Base-by-base conservation (phyloP, 2,113 vertebrate species). In the Motacilla tschutschensis region DNA sequence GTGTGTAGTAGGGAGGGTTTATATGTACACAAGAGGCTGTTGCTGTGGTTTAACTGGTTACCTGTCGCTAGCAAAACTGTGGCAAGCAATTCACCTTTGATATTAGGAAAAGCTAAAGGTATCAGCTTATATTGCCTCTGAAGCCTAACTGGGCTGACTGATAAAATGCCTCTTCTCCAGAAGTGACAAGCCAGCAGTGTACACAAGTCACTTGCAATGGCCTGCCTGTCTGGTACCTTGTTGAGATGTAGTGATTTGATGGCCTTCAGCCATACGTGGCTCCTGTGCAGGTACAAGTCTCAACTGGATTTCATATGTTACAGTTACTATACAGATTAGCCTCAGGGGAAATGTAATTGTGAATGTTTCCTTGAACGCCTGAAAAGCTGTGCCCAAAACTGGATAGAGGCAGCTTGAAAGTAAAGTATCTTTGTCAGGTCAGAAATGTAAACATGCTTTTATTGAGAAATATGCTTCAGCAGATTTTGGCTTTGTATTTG, bases 351-450 rank as follows among this genome's bases (percentile, higher is more conserved):
- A 12, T 70, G 43, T 35, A 62, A 21, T 22, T 73, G 60, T 66
- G 51, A 38, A 43, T 58, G 43, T 24, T 67, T 67, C 54, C 50
- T 67, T 64, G 28, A 59, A 9, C 48, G 54, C 62, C 29, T 51
- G 40, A 66, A 87, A 65, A 41, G 22, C 44, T 73, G 2, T 74
- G 15, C 28, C 60, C 22, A 66, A 33, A 83, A 57, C 58, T 24
- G 48, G 53, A 47, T 91, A 35, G 55, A 25, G 47, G 65, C 83
- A 78, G 41, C 57, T 89, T 87, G 40, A 66, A 85, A 79, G 35
- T 57, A 9, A 73, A 82, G 28, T 53, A 2, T 48, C 51, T 77
- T 54, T 77, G 55, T 85, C 43, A 48, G 48, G 31, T 74, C 10
- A n/a, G 69, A 71, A 66, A 29, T 25, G 7, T 40, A 46, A 69